Conservation (phyloP, 2,888 invertebrate genomes). For the Copidosoma aretas region DNA sequence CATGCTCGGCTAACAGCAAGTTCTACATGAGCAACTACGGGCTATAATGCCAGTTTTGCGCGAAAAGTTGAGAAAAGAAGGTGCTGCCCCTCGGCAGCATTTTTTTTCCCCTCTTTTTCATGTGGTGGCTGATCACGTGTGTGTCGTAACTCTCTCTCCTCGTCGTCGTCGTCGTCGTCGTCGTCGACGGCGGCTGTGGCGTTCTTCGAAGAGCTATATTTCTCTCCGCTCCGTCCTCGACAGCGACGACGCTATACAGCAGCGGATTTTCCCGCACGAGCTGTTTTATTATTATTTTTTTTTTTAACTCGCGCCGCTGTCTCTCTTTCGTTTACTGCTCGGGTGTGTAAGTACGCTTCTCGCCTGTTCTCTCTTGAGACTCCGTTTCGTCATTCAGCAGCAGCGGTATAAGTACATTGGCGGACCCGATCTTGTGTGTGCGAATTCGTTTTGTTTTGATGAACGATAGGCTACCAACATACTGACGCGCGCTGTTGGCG, state of each 20-base stretch:
- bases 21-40: too few species aligned
- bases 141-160: neutral
- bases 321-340: neutral
- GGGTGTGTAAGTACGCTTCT: neutral
- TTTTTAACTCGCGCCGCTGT: too few species aligned
- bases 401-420: too few species aligned
- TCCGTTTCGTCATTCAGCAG: neutral
- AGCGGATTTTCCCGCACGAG: neutral
- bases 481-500: too few species aligned
- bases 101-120: neutral
- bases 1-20: too few species aligned
- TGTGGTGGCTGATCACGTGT: neutral
- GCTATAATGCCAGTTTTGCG: too few species aligned
- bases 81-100: too few species aligned
- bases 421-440: neutral
- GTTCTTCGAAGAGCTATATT: neutral
- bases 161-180: neutral
- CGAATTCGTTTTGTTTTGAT: neutral
- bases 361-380: neutral
- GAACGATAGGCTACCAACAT: neutral
- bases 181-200: neutral
- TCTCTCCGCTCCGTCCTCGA: neutral
- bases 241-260: neutral
- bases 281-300: neutral
- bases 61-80: too few species aligned